A percentile compares a stretch with the other conserved stretches of the same genome.
These are phyloP conservation scores for Conus ventricosus DNA, from an alignment of 1,140 invertebrate species.

Conservation along the genomic window DNA sequence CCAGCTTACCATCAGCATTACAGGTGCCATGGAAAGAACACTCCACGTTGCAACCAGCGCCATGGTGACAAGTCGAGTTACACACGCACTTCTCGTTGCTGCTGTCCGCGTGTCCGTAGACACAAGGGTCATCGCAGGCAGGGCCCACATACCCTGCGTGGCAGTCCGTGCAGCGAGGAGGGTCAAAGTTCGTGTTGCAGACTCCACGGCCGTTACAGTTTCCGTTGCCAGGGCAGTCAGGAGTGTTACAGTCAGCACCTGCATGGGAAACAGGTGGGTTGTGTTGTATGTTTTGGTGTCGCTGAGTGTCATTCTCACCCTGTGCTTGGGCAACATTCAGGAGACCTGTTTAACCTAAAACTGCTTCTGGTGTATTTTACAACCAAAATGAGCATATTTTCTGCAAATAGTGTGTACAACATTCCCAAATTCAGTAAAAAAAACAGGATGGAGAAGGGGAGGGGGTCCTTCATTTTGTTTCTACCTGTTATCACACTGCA, in stretches of 20 bases:
- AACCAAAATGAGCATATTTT: no score
- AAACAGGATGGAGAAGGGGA: no score
- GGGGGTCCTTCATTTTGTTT: no score
- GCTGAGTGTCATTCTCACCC: no score
- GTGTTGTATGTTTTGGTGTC: no score
- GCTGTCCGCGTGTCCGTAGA: slow-evolving; percentile 51
- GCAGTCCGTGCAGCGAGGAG: slow-evolving; percentile 62
- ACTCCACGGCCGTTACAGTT: slow-evolving; percentile 57
- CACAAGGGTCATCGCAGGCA: slow-evolving; percentile 60
- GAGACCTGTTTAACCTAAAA: no score
- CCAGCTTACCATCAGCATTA: slow-evolving; percentile 36
- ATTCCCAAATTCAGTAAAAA: no score
- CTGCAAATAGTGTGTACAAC: no score
- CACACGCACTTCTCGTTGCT: slow-evolving; percentile 55
- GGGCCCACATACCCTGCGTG: slow-evolving; percentile 57
- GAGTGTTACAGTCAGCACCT: slow-evolving; percentile 47
- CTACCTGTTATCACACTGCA: no score
- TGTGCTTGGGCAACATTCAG: no score
- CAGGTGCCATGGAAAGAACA: slow-evolving; percentile 62
- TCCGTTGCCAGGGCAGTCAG: slow-evolving; percentile 63
- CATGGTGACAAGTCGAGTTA: slow-evolving; percentile 63
- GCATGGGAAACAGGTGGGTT: not conserved
- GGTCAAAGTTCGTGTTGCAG: slow-evolving; percentile 55
- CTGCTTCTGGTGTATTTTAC: no score
- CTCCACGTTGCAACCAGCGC: slow-evolving; percentile 61